A percentile compares a stretch with the other conserved stretches of the same genome.
Evolutionary conservation across 2,113 vertebrate species (phyloP).

Genomic region (Rhodinocichla rosea): DNA sequence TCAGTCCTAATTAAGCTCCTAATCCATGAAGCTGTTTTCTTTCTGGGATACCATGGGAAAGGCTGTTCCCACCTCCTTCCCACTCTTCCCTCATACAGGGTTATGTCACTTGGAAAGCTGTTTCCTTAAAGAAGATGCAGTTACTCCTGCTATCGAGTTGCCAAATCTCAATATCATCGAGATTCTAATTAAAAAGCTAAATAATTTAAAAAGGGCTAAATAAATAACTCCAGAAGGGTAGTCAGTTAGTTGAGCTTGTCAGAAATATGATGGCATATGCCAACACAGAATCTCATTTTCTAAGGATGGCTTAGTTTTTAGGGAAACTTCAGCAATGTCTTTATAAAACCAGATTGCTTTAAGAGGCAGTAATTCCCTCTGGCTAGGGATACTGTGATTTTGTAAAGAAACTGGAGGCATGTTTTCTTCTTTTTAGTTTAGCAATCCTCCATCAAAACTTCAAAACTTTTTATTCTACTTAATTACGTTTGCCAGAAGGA

Average conservation of each 20-base stretch:
- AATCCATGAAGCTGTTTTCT: constrained; percentile 55
- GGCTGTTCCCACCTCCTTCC: constrained; percentile 2
- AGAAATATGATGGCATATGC: constrained; percentile 2
- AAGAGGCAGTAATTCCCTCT: background rate
- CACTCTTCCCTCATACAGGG: background rate
- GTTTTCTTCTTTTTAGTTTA: background rate
- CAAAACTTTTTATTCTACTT: background rate
- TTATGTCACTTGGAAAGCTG: constrained; percentile 48
- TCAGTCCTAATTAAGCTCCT: constrained; percentile 64
- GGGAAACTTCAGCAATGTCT: background rate
- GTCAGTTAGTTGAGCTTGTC: background rate
- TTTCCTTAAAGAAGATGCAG: constrained; percentile 28
- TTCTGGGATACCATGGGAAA: constrained; percentile 36
- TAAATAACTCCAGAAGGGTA: constrained; percentile 43
- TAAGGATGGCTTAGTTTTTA: constrained; percentile 5
- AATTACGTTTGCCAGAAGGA: background rate
- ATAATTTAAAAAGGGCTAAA: constrained; percentile 28
- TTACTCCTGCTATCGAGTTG: constrained; percentile 15
- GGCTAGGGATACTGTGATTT: background rate
- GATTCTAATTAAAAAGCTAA: constrained; percentile 51
- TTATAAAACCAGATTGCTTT: background rate
- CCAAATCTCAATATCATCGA: background rate
- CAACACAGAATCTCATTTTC: background rate
- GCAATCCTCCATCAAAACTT: background rate
- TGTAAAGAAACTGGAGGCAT: background rate